phyloP scores from a whole-genome alignment of 1,140 invertebrate species.

The Camponotus pennsylvanicus region DNA sequence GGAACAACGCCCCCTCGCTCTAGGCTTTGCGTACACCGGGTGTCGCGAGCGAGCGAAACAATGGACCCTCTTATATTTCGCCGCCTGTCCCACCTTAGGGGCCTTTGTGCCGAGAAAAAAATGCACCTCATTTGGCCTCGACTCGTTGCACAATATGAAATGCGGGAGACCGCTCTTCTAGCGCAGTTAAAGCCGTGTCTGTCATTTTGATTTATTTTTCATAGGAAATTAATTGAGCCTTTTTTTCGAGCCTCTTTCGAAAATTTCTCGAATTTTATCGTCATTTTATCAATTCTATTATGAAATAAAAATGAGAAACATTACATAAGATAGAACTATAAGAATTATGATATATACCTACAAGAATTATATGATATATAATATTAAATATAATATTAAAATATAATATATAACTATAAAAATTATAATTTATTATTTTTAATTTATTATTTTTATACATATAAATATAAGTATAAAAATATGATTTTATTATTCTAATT shows the following conservation, averaged over 20 bases:
- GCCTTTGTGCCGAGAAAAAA: conserved; percentile 68
- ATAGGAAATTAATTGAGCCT: background rate
- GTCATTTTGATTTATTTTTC: conserved; percentile 21
- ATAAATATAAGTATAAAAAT: background rate
- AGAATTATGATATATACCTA: background rate
- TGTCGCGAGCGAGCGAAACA: conserved; percentile 70
- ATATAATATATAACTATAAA: too few species aligned
- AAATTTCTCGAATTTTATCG: background rate
- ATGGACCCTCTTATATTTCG: conserved; percentile 63
- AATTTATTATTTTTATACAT: too few species aligned
- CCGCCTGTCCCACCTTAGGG: conserved; percentile 33
- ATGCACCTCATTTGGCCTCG: conserved; percentile 35
- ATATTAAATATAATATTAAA: too few species aligned
- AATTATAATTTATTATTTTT: too few species aligned
- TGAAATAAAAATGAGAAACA: background rate
- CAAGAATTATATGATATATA: too few species aligned
- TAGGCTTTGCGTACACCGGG: conserved; percentile 65
- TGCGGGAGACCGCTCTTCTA: conserved; percentile 18
- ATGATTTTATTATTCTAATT: background rate
- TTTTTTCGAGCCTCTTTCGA: background rate
- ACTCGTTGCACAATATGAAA: conserved; percentile 12
- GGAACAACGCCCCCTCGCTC: conserved; percentile 69
- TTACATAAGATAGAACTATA: background rate
- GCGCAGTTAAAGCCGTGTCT: background rate
- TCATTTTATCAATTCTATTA: background rate